Evolutionary conservation across 2,797 vertebrate genomes (phyloP).

Genomic region (Aplochiton taeniatus): DNA sequence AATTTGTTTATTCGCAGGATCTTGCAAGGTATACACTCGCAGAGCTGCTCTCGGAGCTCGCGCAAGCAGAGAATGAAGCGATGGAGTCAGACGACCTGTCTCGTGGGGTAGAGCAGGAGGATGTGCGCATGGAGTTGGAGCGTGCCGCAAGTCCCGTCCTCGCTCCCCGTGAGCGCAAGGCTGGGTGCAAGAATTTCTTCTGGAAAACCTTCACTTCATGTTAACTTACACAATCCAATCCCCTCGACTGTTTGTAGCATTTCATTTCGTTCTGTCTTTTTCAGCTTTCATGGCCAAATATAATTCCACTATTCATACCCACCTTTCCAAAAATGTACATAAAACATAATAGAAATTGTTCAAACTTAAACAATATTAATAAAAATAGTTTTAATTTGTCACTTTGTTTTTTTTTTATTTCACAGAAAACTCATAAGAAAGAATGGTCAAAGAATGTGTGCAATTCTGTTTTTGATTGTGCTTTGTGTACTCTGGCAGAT

Average conservation of each 20-base stretch:
- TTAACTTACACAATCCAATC: conserved; percentile 68
- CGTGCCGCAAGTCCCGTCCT: conserved; percentile 86
- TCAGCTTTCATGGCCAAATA: conserved; percentile 31
- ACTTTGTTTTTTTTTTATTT: conserved; percentile 44
- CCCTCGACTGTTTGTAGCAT: conserved; percentile 21
- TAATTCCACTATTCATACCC: conserved; percentile 2
- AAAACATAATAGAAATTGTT: conserved; percentile 65
- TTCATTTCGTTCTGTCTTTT: conserved; percentile 11
- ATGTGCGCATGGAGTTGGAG: conserved; percentile 85
- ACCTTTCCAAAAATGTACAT: conserved; percentile 76
- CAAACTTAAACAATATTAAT: conserved; percentile 50
- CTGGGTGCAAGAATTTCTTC: conserved; percentile 99
- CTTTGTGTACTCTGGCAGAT: conserved; percentile 66
- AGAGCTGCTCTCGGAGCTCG: conserved; percentile 89
- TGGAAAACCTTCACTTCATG: conserved; percentile 99
- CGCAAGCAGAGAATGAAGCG: conserved; percentile 91
- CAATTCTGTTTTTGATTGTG: conserved; percentile 64
- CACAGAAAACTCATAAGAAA: conserved; percentile 46
- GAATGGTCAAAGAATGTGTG: conserved; percentile 77
- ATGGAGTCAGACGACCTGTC: conserved; percentile 85
- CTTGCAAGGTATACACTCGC: conserved; percentile 85
- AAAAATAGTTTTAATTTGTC: conserved; percentile 31
- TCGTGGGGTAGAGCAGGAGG: conserved; percentile 81
- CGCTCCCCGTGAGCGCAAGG: conserved; percentile 93
- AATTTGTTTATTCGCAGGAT: conserved; percentile 72